Evolutionary conservation across 2,888 invertebrate species (phyloP).

Genomic region (Schrankia costaestrigalis): DNA sequence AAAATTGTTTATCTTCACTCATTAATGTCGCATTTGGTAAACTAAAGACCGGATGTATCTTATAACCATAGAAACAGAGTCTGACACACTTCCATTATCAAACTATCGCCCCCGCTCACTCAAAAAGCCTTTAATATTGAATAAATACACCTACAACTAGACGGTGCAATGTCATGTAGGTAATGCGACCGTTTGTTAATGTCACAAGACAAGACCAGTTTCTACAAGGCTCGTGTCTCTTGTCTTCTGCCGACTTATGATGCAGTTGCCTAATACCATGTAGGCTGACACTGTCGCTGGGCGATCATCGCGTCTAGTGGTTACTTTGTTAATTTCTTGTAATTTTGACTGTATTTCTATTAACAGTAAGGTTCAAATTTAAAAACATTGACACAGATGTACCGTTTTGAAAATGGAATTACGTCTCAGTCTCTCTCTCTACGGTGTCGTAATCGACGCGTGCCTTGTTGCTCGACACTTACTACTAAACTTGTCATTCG

Average conservation of each 20-base stretch:
- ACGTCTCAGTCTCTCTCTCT: conserved; percentile 32
- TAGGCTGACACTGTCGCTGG: conserved; percentile 57
- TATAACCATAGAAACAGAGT: conserved; percentile 45
- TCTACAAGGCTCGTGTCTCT: conserved; percentile 23
- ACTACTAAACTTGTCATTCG: conserved; percentile 19
- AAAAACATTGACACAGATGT: conserved; percentile 20
- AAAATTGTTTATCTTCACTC: conserved; percentile 32
- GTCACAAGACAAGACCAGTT: conserved; percentile 16
- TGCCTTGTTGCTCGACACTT: conserved; percentile 49
- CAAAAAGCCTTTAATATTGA: conserved; percentile 59
- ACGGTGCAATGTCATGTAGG: conserved; percentile 51
- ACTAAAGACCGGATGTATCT: conserved; percentile 51
- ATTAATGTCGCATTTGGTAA: conserved; percentile 47
- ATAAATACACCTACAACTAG: conserved; percentile 62
- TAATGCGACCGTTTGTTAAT: conserved; percentile 28
- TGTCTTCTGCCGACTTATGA: conserved; percentile 40
- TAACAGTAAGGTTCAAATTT: conserved; percentile 25
- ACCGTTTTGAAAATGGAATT: conserved; percentile 54
- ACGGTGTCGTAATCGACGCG: conserved; percentile 69
- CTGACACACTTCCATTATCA: conserved; percentile 63
- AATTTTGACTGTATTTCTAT: conserved; percentile 32
- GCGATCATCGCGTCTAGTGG: conserved; percentile 53
- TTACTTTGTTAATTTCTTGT: conserved; percentile 18
- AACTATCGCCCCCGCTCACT: conserved; percentile 55
- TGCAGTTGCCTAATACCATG: conserved; percentile 68